These are phyloP conservation scores for Acleris holmiana DNA, from an alignment of 2,888 invertebrate genomes.

Conservation along the genomic window DNA sequence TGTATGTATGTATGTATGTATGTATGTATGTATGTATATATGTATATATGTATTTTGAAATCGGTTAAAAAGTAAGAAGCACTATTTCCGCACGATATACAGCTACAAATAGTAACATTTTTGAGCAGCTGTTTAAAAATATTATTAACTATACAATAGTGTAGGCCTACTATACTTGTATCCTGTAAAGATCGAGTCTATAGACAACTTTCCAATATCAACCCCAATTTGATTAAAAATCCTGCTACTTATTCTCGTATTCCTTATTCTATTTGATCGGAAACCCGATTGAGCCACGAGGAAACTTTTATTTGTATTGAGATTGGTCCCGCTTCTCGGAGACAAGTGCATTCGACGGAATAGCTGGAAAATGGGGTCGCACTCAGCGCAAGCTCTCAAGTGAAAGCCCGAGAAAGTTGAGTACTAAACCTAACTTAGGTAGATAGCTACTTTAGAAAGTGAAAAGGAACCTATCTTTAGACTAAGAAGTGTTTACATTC, in stretches of 20 bases:
- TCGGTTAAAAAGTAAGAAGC: no score
- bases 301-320: constrained; percentile 32
- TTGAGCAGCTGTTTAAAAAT: no score
- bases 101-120: no score
- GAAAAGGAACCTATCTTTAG: constrained; percentile 12
- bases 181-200: no score
- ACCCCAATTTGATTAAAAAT: constrained; percentile 16
- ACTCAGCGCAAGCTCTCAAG: constrained; percentile 18
- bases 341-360: constrained; percentile 26
- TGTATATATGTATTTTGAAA: no score
- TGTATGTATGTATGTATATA: no score
- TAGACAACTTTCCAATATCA: not conserved
- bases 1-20: no score
- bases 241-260: not conserved
- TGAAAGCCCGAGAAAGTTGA: constrained; percentile 33
- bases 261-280: constrained; percentile 14
- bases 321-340: constrained; percentile 22
- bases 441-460: constrained; percentile 18
- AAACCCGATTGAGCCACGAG: constrained; percentile 16
- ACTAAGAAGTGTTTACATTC: not conserved
- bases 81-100: no score
- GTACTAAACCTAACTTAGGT: constrained; percentile 14
- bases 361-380: constrained; percentile 22
- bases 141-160: no score
- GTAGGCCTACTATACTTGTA: no score